Conservation (phyloP, 2,888 invertebrate species). For the Drosophila acutilabella region DNA sequence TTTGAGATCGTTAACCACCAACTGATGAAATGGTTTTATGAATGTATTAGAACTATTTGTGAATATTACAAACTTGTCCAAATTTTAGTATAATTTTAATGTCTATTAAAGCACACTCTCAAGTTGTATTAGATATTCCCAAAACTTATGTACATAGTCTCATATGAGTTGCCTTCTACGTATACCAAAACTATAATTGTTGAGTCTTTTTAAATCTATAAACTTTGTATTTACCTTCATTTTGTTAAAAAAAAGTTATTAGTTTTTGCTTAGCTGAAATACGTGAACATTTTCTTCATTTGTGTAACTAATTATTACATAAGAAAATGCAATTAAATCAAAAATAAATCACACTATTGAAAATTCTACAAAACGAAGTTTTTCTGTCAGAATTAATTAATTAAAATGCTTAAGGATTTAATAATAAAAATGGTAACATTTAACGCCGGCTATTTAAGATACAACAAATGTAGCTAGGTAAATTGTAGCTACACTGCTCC, state of each 20-base stretch:
- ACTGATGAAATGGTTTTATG: slow-evolving; percentile 9
- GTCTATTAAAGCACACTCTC: slow-evolving; percentile 1
- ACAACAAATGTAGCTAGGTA: no score
- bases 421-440: no score
- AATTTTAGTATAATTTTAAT: slow-evolving; percentile 15
- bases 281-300: slow-evolving; percentile 42
- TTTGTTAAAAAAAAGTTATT: not conserved
- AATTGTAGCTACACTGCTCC: no score
- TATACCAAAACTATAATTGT: slow-evolving; percentile 24
- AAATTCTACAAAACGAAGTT: slow-evolving; percentile 37
- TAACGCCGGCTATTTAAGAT: no score
- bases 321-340: slow-evolving; percentile 76
- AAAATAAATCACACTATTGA: slow-evolving; percentile 75
- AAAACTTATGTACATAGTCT: slow-evolving; percentile 25
- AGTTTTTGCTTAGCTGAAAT: slow-evolving; percentile 19
- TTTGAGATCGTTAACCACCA: slow-evolving; percentile 10
- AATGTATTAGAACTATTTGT: slow-evolving; percentile 8
- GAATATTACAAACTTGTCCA: slow-evolving; percentile 7
- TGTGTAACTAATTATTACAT: slow-evolving; percentile 53
- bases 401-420: no score
- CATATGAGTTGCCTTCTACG: slow-evolving; percentile 21
- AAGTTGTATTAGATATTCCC: slow-evolving; percentile 18
- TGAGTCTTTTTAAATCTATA: not conserved
- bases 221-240: not conserved
- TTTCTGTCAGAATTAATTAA: no score